Evolutionary conservation across 2,888 invertebrate species (phyloP).

Genomic region (Julus scanicus): DNA sequence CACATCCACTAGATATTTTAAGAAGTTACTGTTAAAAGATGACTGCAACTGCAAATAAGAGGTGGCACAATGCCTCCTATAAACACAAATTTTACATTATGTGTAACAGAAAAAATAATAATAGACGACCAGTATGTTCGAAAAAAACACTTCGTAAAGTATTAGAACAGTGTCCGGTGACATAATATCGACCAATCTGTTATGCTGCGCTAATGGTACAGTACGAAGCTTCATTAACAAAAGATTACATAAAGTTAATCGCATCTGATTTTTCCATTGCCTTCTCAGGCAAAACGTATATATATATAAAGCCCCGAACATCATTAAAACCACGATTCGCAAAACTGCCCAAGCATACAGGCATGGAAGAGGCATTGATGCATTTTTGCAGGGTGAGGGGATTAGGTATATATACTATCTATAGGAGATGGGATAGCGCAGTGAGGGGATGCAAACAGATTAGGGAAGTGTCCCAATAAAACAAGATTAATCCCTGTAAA

Average conservation of each 20-base stretch:
- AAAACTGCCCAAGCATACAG: neutral
- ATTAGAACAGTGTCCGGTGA: too few relatives aligned
- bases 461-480: neutral
- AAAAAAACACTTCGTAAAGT: too few relatives aligned
- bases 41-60: too few relatives aligned
- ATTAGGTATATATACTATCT: too few relatives aligned
- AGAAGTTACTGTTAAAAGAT: too few relatives aligned
- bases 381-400: neutral
- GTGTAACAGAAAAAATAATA: too few relatives aligned
- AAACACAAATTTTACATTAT: too few relatives aligned
- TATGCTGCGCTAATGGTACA: too few relatives aligned
- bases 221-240: neutral
- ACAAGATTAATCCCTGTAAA: conserved; percentile 34
- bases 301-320: neutral
- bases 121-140: too few relatives aligned
- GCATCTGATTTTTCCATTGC: neutral
- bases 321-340: conserved; percentile 28
- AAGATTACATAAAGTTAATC: neutral
- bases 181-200: too few relatives aligned
- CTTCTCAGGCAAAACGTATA: neutral
- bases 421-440: neutral
- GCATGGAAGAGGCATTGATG: neutral
- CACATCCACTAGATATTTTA: too few relatives aligned
- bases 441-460: conserved; percentile 9
- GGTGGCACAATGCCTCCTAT: too few relatives aligned